phyloP scores from a whole-genome alignment of 2,888 invertebrate species.

The Leptura quadrifasciata region DNA sequence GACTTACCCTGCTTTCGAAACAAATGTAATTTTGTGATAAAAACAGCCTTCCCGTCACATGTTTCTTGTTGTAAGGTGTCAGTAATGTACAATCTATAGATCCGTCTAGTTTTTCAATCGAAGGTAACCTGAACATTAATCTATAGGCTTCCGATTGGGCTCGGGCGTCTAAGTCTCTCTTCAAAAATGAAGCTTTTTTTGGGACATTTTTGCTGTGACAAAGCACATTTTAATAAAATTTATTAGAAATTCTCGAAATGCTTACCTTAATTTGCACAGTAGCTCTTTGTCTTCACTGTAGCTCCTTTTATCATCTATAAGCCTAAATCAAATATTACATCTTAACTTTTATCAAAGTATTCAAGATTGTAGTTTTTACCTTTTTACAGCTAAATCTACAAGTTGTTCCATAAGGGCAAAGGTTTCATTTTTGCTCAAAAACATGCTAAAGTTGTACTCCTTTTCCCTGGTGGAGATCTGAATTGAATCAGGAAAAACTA shows the following conservation, averaged over 20 bases:
- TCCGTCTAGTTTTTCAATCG: conserved; percentile 94
- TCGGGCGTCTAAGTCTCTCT: conserved; percentile 95
- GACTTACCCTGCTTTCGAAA: conserved; percentile 92
- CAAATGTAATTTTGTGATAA: conserved; percentile 96
- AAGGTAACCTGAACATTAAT: conserved; percentile 89
- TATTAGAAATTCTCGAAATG: neutral
- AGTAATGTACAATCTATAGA: conserved; percentile 93
- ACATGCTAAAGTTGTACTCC: conserved; percentile 93
- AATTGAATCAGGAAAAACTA: conserved; percentile 90
- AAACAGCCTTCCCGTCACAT: conserved; percentile 91
- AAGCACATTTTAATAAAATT: neutral
- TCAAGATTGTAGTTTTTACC: conserved; percentile 70
- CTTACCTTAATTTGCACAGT: conserved; percentile 84
- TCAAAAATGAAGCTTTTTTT: conserved; percentile 92
- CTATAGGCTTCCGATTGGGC: conserved; percentile 95
- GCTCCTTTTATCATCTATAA: conserved; percentile 93
- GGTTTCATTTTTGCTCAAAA: conserved; percentile 91
- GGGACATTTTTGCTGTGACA: conserved; percentile 85
- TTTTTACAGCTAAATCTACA: conserved; percentile 97
- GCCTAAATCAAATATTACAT: conserved; percentile 74
- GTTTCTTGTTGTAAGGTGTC: conserved; percentile 95
- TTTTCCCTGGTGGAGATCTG: conserved; percentile 90
- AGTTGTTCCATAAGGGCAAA: conserved; percentile 95
- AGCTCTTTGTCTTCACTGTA: conserved; percentile 93
- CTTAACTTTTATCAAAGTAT: neutral